Conservation (phyloP, 2,113 vertebrate genomes). For the Gambusia affinis region DNA sequence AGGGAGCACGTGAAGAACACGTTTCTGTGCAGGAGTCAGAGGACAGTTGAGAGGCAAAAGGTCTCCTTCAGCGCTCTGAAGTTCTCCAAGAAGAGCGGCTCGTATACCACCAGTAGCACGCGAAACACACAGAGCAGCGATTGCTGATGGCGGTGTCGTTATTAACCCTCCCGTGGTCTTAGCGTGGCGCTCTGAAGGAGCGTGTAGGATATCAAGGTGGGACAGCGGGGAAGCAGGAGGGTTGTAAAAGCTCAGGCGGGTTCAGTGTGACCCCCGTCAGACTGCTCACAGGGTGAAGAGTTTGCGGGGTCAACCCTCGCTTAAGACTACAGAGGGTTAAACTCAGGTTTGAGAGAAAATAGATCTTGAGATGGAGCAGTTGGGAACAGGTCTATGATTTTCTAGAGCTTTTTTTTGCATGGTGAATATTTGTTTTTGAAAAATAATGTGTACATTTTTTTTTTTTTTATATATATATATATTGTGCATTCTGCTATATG, state of each 20-base stretch:
- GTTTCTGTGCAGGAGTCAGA: slow-evolving; percentile 85
- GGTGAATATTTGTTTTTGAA: neutral
- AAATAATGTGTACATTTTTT: neutral
- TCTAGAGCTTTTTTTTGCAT: neutral
- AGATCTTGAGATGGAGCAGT: neutral
- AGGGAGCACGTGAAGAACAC: slow-evolving; percentile 89
- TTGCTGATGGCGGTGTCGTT: slow-evolving; percentile 52
- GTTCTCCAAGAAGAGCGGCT: slow-evolving; percentile 79
- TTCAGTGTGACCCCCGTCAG: too few species aligned
- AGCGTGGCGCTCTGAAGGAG: too few species aligned
- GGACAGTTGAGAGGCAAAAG: slow-evolving; percentile 84
- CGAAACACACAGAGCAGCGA: slow-evolving; percentile 77
- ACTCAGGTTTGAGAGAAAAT: neutral
- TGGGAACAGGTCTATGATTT: neutral
- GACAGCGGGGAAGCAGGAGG: too few species aligned
- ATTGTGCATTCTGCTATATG: neutral
- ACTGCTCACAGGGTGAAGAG: too few species aligned
- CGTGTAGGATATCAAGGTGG: too few species aligned
- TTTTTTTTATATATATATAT: neutral
- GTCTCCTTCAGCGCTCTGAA: slow-evolving; percentile 87
- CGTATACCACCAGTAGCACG: slow-evolving; percentile 79
- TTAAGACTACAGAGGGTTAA: too few species aligned
- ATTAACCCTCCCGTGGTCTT: too few species aligned
- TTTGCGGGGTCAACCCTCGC: too few species aligned
- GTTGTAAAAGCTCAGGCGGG: too few species aligned